Evolutionary conservation across 2,113 vertebrate species (phyloP), one percentile per base, ranked within the genome.

Genomic region (Myodes glareolus): DNA sequence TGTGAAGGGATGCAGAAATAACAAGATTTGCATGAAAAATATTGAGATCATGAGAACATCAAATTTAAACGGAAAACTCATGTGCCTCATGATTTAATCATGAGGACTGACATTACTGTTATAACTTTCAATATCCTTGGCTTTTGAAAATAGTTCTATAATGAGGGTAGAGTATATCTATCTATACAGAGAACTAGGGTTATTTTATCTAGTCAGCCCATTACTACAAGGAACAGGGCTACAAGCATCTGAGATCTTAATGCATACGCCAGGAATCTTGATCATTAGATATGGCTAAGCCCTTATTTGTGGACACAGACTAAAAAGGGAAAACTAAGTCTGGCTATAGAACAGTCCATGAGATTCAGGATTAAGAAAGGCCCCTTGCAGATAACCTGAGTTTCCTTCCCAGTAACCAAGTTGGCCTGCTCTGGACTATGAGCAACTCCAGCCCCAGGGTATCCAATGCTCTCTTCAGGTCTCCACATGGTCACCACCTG

Each of bases 21-120:
- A 98, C 98, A 98, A 98, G 98, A 99, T 98, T 98, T 99, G 98
- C 98, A 99, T 99, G 98, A 99, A 98, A 99, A 99, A 98, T 98
- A 99, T 98, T 98, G 98, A 98, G 98, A 98, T 98, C 98, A 98
- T 98, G 98, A 98, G 98, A 98, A 99, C 98, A 98, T 98, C 98
- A 98, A 98, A 98, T 98, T 98, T 98, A 98, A 98, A 98, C 81
- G 25, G 98, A 98, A 98, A 98, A 97, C 96, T 98, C 92, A 13
- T 98, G 98, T 98, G 98, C 98, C 97, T 99, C 98, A 99, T 99
- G 98, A 98, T 98, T 99, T 98, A 99, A 98, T 98, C 98, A 98
- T 99, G 98, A 98, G 98, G 98, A 82, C 90, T 98, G 98, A 98
- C 98, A 98, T 98, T 98, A 98, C 97, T 98, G 91, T 98, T 98